Evolutionary conservation across 2,797 vertebrate species (phyloP).

Genomic region (Odontamblyopus lacepedii): DNA sequence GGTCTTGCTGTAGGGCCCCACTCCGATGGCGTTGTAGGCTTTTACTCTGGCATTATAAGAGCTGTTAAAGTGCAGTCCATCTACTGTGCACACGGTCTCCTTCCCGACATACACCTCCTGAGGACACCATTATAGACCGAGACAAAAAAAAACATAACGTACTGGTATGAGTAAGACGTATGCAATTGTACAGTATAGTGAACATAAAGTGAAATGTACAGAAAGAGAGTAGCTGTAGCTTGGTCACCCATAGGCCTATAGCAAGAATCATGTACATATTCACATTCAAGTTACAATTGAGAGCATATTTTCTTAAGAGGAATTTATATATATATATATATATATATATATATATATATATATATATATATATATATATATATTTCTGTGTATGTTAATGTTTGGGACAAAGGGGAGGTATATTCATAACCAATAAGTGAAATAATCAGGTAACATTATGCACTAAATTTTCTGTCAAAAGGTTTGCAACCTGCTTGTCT

Average conservation of each 20-base stretch:
- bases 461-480: too few species aligned
- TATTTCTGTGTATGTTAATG: too few species aligned
- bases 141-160: background rate
- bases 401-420: too few species aligned
- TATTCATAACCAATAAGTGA: too few species aligned
- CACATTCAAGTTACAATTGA: background rate
- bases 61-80: constrained; percentile 98
- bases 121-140: background rate
- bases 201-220: background rate
- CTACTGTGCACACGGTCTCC: constrained; percentile 96
- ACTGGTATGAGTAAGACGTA: too few species aligned
- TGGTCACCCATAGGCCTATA: background rate
- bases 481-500: too few species aligned
- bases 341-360: too few species aligned
- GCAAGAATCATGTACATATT: background rate
- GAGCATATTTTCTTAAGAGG: background rate
- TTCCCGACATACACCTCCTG: constrained; percentile 98
- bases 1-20: constrained; percentile 96
- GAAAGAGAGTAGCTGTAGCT: background rate
- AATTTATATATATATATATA: too few species aligned
- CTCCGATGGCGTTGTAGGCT: constrained; percentile 89
- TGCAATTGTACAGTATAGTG: too few species aligned
- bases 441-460: too few species aligned
- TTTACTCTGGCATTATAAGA: constrained; percentile 96
- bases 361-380: too few species aligned